Evolutionary conservation across 2,797 vertebrate genomes (phyloP).

Genomic region (Muscicapa comitata): DNA sequence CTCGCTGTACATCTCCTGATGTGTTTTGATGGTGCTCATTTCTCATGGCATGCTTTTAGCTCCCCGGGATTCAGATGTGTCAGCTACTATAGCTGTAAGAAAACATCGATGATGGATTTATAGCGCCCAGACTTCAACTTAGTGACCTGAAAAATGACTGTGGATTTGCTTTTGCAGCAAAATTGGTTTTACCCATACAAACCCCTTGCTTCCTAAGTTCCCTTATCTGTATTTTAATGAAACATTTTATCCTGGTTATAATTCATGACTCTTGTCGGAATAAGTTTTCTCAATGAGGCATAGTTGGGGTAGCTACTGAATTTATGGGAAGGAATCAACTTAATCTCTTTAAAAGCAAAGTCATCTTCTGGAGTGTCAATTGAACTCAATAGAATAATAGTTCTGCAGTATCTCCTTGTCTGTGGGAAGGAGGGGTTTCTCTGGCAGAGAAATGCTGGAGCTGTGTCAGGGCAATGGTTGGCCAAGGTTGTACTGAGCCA

Average conservation of each 20-base stretch:
- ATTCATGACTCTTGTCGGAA: not conserved
- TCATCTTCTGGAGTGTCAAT: not conserved
- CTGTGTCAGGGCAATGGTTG: not conserved
- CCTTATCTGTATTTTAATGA: slow-evolving; percentile 49
- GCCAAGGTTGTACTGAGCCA: not conserved
- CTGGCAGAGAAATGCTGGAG: not conserved
- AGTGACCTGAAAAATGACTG: slow-evolving; percentile 56
- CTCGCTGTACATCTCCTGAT: not conserved
- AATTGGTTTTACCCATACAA: slow-evolving; percentile 2
- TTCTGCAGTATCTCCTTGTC: not conserved
- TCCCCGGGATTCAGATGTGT: slow-evolving; percentile 67
- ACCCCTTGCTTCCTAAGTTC: not conserved
- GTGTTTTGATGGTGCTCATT: slow-evolving; percentile 41
- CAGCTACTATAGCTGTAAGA: slow-evolving; percentile 64
- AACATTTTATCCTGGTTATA: slow-evolving; percentile 33
- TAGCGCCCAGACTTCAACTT: slow-evolving; percentile 49
- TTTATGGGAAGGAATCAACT: slow-evolving; percentile 4
- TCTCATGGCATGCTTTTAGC: slow-evolving; percentile 64
- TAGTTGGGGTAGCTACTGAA: not conserved
- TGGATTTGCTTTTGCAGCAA: slow-evolving; percentile 62
- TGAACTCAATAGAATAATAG: not conserved
- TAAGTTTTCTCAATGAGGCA: slow-evolving; percentile 9
- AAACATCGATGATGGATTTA: slow-evolving; percentile 68
- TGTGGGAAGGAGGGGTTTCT: not conserved
- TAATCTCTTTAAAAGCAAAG: slow-evolving; percentile 13